Evolutionary conservation across 2,888 invertebrate genomes (phyloP).

Genomic region (Cosmopolites sordidus): DNA sequence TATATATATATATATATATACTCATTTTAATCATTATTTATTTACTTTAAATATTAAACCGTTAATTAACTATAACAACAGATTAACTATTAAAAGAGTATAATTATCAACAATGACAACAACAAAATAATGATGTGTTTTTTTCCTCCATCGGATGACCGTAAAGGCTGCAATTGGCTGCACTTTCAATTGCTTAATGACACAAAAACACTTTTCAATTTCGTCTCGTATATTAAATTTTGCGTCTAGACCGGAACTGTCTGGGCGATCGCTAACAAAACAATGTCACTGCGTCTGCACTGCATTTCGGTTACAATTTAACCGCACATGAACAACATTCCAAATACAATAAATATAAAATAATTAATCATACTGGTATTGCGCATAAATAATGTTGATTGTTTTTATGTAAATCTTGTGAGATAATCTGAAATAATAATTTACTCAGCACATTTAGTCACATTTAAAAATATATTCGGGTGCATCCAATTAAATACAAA

Average conservation of each 20-base stretch:
- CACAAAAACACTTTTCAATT: constrained; percentile 22
- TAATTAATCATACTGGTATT: neutral
- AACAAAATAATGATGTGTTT: neutral
- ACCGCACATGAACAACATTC: neutral
- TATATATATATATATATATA: no score
- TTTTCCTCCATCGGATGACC: neutral
- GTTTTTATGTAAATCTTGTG: no score
- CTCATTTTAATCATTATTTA: no score
- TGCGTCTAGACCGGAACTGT: constrained; percentile 24
- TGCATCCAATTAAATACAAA: no score
- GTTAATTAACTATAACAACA: no score
- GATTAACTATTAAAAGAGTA: no score
- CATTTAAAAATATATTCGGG: no score
- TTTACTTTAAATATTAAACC: no score
- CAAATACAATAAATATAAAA: neutral
- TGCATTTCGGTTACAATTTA: neutral
- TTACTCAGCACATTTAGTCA: no score
- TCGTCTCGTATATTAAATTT: constrained; percentile 23
- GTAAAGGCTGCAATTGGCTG: constrained; percentile 13
- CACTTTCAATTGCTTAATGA: constrained; percentile 20
- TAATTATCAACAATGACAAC: no score
- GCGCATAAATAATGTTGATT: neutral
- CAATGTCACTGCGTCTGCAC: neutral
- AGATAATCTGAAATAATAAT: no score
- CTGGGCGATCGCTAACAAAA: constrained; percentile 18